A percentile compares a stretch with the other conserved stretches of the same genome.
Conservation (phyloP, 2,113 vertebrate species). For the Hystrix brachyura region DNA sequence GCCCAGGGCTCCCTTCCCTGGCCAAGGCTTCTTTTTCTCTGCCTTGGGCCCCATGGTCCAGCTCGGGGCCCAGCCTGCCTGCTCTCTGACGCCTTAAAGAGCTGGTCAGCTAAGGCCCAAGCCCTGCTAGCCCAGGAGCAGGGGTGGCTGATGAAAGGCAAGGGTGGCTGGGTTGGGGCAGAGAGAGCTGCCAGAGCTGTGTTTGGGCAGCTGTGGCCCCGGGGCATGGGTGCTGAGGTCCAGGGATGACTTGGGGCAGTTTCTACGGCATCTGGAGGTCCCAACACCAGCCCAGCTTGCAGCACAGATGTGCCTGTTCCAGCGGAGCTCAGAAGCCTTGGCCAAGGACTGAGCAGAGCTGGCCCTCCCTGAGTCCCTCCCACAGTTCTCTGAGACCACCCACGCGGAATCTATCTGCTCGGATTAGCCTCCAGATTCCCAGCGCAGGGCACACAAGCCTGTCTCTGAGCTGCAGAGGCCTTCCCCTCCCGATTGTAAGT, state of each 20-base stretch:
- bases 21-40: neutral
- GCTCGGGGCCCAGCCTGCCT: neutral
- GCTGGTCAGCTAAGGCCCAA: neutral
- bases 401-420: conserved; percentile 53
- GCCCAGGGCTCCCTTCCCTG: neutral
- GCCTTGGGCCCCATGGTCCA: neutral
- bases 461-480: neutral
- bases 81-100: neutral
- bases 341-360: conserved; percentile 58
- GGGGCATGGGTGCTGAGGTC: neutral
- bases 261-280: neutral
- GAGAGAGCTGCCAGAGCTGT: neutral
- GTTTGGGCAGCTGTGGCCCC: neutral
- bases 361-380: conserved; percentile 17
- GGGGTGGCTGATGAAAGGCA: neutral
- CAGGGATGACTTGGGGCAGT: neutral
- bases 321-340: neutral
- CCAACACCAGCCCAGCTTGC: neutral
- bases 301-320: neutral
- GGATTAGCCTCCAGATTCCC: neutral
- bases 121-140: neutral
- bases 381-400: conserved; percentile 74
- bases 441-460: neutral
- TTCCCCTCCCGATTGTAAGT: neutral
- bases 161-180: neutral